Base-by-base conservation (phyloP, 2,797 vertebrate species). In the Setipinna tenuifilis region DNA sequence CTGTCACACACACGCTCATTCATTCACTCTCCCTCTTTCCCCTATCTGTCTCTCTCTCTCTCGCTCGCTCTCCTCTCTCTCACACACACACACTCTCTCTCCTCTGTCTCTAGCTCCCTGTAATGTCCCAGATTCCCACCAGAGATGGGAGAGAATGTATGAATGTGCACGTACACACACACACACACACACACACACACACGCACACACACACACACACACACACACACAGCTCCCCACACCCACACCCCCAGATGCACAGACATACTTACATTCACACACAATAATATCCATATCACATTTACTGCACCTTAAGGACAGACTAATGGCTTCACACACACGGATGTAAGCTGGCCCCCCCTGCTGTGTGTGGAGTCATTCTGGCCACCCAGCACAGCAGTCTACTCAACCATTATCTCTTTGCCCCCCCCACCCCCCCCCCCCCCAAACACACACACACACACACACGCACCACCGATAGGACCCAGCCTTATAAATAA, bases 401-500 rank as follows among this genome's bases (percentile, higher is more conserved):
- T 17, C 9, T 71, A 11, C 65, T 3, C 61, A 28, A 3, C 23
- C 61, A n/a, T 65, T 65, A 65, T 65, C 23, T 65, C 3, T 65
- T 65, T 65, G 23, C 2, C 58, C 12, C 58, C 19, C 17, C 58
- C 59, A 9, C n/a, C 80, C 31, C 59, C 35, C 44, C 57, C n/a
- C 80, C 82, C 31, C 65, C 82, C 14, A 28, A 9, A 78, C 4
- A 54, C 48, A 35, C 65, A 41, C 19, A 28, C 62, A 83, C 48
- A 50, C 68, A 19, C 48, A 48, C 48, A n/a, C 59, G 61, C 61
- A 62, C 19, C 48, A 68, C 23, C 68, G 16, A 50, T 21, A 65
- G 68, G 41, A 59, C 57, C 62, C 48, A 41, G 57, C 35, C 62
- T 86, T 75, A 75, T 86, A 84, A 87, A 86, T 85, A 86, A 81